Conservation (phyloP, 1,140 invertebrate species). For the Sycobia sp. region DNA sequence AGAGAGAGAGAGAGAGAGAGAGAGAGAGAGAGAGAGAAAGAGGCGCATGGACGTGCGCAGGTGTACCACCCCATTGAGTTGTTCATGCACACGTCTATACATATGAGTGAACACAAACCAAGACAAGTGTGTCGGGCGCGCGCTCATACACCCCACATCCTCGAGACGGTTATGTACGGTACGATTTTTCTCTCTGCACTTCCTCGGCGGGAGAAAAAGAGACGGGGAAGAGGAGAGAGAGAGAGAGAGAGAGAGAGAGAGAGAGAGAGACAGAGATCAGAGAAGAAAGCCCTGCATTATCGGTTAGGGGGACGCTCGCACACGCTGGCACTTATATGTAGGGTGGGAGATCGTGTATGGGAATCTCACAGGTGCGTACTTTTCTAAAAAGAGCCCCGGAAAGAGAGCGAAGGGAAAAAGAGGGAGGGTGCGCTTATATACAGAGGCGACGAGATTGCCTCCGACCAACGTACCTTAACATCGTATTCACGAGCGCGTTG, state of each 20-base stretch:
- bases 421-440: neutral
- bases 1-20: too few species aligned
- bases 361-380: constrained; percentile 60
- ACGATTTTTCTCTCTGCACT: constrained; percentile 47
- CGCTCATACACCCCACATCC: neutral
- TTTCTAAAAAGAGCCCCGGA: constrained; percentile 47
- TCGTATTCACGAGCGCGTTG: too few species aligned
- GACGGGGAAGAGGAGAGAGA: neutral
- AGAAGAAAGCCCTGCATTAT: neutral
- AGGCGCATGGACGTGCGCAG: constrained; percentile 53
- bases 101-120: constrained; percentile 49
- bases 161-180: constrained; percentile 58
- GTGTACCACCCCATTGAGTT: constrained; percentile 52
- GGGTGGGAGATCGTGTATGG: constrained; percentile 49
- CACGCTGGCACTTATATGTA: constrained; percentile 14
- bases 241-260: neutral
- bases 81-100: too few species aligned
- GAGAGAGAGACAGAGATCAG: neutral
- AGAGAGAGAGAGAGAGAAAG: too few species aligned
- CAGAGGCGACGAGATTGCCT: constrained; percentile 11
- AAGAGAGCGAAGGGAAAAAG: constrained; percentile 28
- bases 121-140: constrained; percentile 55
- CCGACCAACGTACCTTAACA: constrained; percentile 7
- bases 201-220: constrained; percentile 2
- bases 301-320: neutral